Evolutionary conservation across 2,797 vertebrate genomes (phyloP).

Genomic region (Urosaurus nigricauda): DNA sequence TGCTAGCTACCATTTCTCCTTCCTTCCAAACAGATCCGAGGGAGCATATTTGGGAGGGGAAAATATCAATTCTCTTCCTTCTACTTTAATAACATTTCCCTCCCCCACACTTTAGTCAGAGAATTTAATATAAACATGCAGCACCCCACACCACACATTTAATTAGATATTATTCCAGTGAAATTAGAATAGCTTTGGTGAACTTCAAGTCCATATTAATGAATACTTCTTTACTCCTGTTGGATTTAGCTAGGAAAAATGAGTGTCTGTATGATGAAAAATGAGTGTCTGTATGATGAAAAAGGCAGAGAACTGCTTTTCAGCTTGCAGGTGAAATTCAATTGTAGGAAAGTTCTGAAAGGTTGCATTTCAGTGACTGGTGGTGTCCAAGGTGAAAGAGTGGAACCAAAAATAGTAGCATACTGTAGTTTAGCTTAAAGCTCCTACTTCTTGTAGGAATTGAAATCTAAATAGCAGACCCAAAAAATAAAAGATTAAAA

Average conservation of each 20-base stretch:
- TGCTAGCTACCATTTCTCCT: constrained; percentile 28
- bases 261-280: background rate
- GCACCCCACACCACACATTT: background rate
- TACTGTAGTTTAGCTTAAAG: too few relatives aligned
- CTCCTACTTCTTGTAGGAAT: too few relatives aligned
- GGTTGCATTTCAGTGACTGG: too few relatives aligned
- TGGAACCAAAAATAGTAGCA: too few relatives aligned
- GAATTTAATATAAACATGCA: constrained; percentile 58
- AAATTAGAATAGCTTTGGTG: constrained; percentile 70
- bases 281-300: too few relatives aligned
- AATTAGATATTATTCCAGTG: constrained; percentile 56
- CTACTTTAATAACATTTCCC: constrained; percentile 30
- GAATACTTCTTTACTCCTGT: constrained; percentile 62
- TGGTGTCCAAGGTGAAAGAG: too few relatives aligned
- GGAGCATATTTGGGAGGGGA: constrained; percentile 35
- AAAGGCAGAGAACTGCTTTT: too few relatives aligned
- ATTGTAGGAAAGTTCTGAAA: too few relatives aligned
- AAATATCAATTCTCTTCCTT: constrained; percentile 14
- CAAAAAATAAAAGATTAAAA: too few relatives aligned
- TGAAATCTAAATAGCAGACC: too few relatives aligned
- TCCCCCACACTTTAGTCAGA: background rate
- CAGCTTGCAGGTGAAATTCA: too few relatives aligned
- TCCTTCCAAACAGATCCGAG: constrained; percentile 12
- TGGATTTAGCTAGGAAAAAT: background rate
- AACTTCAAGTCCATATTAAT: constrained; percentile 61